A percentile compares a stretch with the other conserved stretches of the same genome.
phyloP scores from a whole-genome alignment of 2,888 invertebrate species.

The Mythimna albipuncta region DNA sequence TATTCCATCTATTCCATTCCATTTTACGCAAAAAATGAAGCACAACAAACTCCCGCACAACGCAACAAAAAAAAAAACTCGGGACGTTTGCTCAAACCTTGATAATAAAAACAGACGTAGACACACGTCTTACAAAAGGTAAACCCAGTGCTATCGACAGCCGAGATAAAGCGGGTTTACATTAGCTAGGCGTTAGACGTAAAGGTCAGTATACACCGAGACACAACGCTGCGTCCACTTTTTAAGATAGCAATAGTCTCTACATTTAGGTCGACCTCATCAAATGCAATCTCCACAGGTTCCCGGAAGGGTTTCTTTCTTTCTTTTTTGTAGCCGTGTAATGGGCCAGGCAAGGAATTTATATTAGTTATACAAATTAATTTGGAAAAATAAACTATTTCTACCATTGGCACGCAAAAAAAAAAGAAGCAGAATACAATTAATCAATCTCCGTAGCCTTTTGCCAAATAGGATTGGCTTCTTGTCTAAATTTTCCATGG shows the following conservation, averaged over 20 bases:
- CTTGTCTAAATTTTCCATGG: no score
- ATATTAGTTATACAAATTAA: no score
- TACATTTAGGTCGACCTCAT: no score
- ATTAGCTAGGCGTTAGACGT: constrained; percentile 56
- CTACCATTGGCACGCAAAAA: no score
- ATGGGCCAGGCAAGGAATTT: no score
- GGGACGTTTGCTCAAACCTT: constrained; percentile 22
- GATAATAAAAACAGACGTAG: constrained; percentile 32
- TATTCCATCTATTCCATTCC: neutral
- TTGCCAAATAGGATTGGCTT: no score
- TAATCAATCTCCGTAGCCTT: no score
- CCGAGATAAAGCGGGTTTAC: constrained; percentile 58
- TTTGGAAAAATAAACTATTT: no score
- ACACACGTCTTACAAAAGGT: constrained; percentile 32
- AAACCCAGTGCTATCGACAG: constrained; percentile 35
- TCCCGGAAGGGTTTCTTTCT: no score
- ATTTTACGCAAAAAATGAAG: neutral
- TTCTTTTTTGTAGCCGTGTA: no score
- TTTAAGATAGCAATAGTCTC: neutral
- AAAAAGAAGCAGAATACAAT: no score
- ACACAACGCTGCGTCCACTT: neutral
- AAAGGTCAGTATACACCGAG: constrained; percentile 3
- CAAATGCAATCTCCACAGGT: no score
- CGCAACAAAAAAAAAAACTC: constrained; percentile 2
- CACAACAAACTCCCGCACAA: neutral